These are phyloP conservation scores for Oncorhynchus masou DNA, from an alignment of 2,113 vertebrate species.

Conservation along the genomic window DNA sequence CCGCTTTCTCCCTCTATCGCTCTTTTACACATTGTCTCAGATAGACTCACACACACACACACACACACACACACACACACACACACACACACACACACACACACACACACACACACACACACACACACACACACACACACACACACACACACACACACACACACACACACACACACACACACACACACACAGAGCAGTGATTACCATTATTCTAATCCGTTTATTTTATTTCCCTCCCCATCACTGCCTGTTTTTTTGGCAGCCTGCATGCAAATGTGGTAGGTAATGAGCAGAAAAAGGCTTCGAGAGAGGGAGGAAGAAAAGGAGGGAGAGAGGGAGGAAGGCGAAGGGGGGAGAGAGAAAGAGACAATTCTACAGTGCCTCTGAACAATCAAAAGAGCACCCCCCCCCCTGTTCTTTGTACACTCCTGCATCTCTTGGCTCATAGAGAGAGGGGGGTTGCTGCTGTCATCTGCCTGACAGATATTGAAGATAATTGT, in stretches of 20 bases:
- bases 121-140: conserved; percentile 12
- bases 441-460: conserved; percentile 9
- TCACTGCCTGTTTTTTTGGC: conserved; percentile 68
- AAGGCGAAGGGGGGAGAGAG: conserved; percentile 19
- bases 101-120: conserved; percentile 5
- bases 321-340: conserved; percentile 23
- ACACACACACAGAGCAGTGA: conserved; percentile 46
- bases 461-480: conserved; percentile 77
- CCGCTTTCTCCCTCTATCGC: conserved; percentile 23
- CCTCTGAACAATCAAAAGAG: conserved; percentile 75
- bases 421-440: conserved; percentile 65
- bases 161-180: conserved; percentile 20
- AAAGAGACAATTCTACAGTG: conserved; percentile 53
- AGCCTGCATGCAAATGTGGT: conserved; percentile 73
- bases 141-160: conserved; percentile 23
- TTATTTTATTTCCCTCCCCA: conserved; percentile 71
- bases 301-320: conserved; percentile 24
- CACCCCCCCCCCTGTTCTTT: conserved; percentile 63
- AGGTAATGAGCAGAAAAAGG: conserved; percentile 75
- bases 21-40: conserved; percentile 45
- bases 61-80: conserved; percentile 20
- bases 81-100: conserved; percentile 12
- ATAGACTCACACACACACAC: conserved; percentile 22
- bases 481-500: conserved; percentile 83
- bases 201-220: conserved; percentile 76